Base-by-base conservation (phyloP, 2,113 vertebrate species). In the Hydropotes inermis region DNA sequence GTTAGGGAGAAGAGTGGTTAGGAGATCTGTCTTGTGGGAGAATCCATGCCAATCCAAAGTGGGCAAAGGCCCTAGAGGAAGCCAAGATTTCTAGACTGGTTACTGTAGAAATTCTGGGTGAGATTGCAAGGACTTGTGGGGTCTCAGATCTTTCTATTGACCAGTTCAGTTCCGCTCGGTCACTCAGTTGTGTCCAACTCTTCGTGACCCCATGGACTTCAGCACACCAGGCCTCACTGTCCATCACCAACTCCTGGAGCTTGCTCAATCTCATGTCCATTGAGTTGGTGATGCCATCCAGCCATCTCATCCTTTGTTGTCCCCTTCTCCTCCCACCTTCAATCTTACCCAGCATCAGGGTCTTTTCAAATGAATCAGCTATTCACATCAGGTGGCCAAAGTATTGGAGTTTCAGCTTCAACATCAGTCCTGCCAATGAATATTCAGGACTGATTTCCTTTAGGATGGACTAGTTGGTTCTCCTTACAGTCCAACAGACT, bases 11-110 rank as follows among this genome's bases (percentile, higher is more conserved):
- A 88, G 47, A 58, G 5, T 84, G 36, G 23, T 90, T 2, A 28
- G 70, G 52, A 78, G 25, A 36, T 36, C 61, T 19, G 45, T 19
- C 15, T 87, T 83, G 54, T 82, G 50, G 30, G 52, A 92, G 28
- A 90, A 93, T 36, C 6, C n/a, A 52, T 47, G n/a, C 23, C 54
- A 96, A 21, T 60, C 4, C 27, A 90, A 94, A 96, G 21, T 85
- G 82, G 23, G 21, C 30, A 87, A 82, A 97, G 52, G n/a, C 13
- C n/a, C 6, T 43, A 45, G 10, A 6, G n/a, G 74, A 79, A 81
- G 33, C 30, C 33, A 58, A 82, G 7, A 92, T 30, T 78, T 17
- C 36, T n/a, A 94, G 55, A 78, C 17, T 94, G 61, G 7, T 91
- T 50, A 58, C 1, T 1, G 17, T 27, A 81, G n/a, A 87, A 94